Evolutionary conservation across 2,888 invertebrate genomes (phyloP).

Genomic region (Aquatica leii): DNA sequence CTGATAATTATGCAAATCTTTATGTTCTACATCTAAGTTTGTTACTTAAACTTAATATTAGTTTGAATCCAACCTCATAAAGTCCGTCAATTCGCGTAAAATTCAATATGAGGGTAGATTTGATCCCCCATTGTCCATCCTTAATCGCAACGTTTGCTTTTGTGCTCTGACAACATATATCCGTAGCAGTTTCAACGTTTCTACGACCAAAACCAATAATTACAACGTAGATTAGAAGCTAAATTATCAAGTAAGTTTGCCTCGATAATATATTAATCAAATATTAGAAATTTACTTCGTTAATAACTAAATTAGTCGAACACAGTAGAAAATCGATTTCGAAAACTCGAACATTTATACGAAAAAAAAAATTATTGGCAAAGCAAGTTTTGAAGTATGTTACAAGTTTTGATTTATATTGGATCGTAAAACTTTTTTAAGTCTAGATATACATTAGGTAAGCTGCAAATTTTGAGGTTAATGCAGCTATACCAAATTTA

Average conservation of each 20-base stretch:
- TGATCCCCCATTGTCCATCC: slow-evolving; percentile 6
- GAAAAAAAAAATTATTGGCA: neutral
- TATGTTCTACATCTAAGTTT: too few relatives aligned
- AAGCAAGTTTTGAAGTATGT: neutral
- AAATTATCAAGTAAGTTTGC: slow-evolving; percentile 15
- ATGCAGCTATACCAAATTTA: too few relatives aligned
- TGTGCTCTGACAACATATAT: slow-evolving; percentile 18
- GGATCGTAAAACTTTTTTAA: slow-evolving; percentile 3
- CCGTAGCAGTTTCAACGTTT: slow-evolving; percentile 20
- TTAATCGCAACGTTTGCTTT: neutral
- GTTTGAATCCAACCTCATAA: slow-evolving; percentile 1
- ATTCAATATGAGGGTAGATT: slow-evolving; percentile 11
- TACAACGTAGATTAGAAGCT: slow-evolving; percentile 18
- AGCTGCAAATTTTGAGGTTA: too few relatives aligned
- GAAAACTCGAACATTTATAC: neutral
- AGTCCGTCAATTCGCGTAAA: neutral
- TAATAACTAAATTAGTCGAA: slow-evolving; percentile 22
- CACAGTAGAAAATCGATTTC: neutral
- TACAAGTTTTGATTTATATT: slow-evolving; percentile 7
- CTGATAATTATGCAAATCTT: too few relatives aligned
- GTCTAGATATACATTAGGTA: slow-evolving; percentile 4
- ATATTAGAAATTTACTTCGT: slow-evolving; percentile 18
- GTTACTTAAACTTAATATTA: too few relatives aligned
- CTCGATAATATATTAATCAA: slow-evolving; percentile 22
- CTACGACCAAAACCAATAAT: slow-evolving; percentile 27